Percentiles rank a stretch among this genome's conserved stretches.
Evolutionary conservation across 2,888 invertebrate genomes (phyloP).

Genomic region (Clivina fossor): DNA sequence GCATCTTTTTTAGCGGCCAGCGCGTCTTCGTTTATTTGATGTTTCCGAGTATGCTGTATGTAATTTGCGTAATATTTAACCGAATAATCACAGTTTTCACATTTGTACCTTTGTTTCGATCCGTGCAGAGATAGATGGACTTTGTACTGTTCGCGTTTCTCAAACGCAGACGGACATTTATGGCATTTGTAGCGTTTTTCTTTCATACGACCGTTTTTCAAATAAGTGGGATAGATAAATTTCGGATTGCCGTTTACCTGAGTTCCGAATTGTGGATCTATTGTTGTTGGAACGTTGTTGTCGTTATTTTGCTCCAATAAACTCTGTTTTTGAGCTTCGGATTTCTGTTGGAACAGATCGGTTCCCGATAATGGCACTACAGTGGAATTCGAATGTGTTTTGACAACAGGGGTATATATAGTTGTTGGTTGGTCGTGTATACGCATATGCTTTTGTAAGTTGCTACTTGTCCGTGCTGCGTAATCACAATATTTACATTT

Average conservation of each 20-base stretch:
- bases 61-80: conserved; percentile 85
- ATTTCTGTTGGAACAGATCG: conserved; percentile 65
- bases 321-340: conserved; percentile 53
- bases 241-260: conserved; percentile 70
- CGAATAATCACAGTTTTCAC: conserved; percentile 84
- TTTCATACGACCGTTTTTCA: conserved; percentile 73
- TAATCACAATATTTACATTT: conserved; percentile 73
- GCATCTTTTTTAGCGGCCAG: conserved; percentile 58
- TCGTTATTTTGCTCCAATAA: conserved; percentile 3
- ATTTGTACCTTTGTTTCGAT: conserved; percentile 78
- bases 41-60: conserved; percentile 79
- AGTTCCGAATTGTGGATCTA: conserved; percentile 69
- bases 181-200: conserved; percentile 80
- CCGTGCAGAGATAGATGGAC: conserved; percentile 82
- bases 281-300: conserved; percentile 50
- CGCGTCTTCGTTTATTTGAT: conserved; percentile 70
- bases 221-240: conserved; percentile 72
- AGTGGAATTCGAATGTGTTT: not conserved
- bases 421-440: conserved; percentile 55
- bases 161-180: conserved; percentile 86
- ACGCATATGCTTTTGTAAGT: conserved; percentile 65
- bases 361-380: conserved; percentile 64
- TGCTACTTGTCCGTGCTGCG: conserved; percentile 67
- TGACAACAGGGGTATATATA: conserved; percentile 48
- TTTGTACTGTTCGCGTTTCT: conserved; percentile 81